Percentiles rank a stretch among this genome's conserved stretches.
Conservation (phyloP, 2,113 vertebrate genomes). For the Gnathonemus longibarbis region DNA sequence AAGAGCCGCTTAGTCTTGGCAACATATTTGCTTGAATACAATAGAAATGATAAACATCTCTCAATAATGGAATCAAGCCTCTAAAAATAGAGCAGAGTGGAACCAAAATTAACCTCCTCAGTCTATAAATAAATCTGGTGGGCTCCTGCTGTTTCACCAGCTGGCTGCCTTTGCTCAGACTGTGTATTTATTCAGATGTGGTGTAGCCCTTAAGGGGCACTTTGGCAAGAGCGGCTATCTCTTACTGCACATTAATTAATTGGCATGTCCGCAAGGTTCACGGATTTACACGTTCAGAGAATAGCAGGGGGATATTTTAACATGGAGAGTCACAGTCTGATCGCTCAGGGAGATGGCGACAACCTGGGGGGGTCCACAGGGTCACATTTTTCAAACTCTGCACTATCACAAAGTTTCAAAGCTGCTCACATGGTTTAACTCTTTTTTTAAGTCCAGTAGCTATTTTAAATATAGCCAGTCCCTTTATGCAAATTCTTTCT, state of each 20-base stretch:
- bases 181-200: not conserved
- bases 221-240: not conserved
- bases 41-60: not conserved
- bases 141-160: not conserved
- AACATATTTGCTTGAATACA: not conserved
- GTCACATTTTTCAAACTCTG: slow-evolving; percentile 13
- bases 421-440: not conserved
- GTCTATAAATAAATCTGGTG: not conserved
- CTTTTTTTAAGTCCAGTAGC: not conserved
- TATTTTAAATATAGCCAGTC: not conserved
- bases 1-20: not conserved
- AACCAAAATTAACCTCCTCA: not conserved
- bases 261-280: slow-evolving; percentile 6
- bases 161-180: not conserved
- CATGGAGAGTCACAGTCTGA: not conserved
- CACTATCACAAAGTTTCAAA: not conserved
- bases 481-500: not conserved
- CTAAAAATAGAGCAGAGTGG: not conserved
- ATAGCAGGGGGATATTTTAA: not conserved
- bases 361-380: not conserved
- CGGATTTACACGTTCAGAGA: slow-evolving; percentile 10
- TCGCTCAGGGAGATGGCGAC: slow-evolving; percentile 12
- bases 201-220: not conserved
- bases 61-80: not conserved
- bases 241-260: not conserved